Conservation (phyloP, 2,888 invertebrate species). For the Ormyrus pomaceus region DNA sequence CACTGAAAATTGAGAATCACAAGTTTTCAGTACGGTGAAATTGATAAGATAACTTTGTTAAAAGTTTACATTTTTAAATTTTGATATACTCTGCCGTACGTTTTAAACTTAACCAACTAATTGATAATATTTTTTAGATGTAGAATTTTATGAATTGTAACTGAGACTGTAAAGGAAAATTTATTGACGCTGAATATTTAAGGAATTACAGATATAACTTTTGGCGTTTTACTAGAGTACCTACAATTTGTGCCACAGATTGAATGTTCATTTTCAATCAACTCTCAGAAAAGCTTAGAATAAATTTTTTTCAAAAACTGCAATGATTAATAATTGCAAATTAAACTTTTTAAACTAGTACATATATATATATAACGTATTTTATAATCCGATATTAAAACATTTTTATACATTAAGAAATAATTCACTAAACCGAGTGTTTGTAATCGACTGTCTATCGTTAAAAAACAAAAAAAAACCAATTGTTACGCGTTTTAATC, state of each 20-base stretch:
- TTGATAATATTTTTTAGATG: constrained; percentile 44
- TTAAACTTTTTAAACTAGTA: constrained; percentile 8
- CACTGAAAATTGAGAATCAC: neutral
- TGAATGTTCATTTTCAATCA: constrained; percentile 32
- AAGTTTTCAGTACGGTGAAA: neutral
- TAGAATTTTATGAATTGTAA: constrained; percentile 27
- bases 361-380: constrained; percentile 31
- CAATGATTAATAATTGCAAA: neutral
- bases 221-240: constrained; percentile 38
- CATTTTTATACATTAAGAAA: constrained; percentile 41
- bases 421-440: constrained; percentile 24
- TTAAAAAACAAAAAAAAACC: constrained; percentile 15
- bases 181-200: constrained; percentile 1
- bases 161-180: constrained; percentile 13
- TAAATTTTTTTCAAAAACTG: constrained; percentile 26
- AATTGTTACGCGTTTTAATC: constrained; percentile 20
- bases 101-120: constrained; percentile 32
- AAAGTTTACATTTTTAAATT: constrained; percentile 34
- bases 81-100: constrained; percentile 28
- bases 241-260: constrained; percentile 45
- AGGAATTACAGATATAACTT: constrained; percentile 3
- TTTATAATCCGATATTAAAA: constrained; percentile 45
- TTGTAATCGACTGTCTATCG: constrained; percentile 26
- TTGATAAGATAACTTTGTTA: constrained; percentile 32
- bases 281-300: constrained; percentile 3